Base-by-base conservation (phyloP, 2,113 vertebrate genomes). In the Pachyramphus minor region DNA sequence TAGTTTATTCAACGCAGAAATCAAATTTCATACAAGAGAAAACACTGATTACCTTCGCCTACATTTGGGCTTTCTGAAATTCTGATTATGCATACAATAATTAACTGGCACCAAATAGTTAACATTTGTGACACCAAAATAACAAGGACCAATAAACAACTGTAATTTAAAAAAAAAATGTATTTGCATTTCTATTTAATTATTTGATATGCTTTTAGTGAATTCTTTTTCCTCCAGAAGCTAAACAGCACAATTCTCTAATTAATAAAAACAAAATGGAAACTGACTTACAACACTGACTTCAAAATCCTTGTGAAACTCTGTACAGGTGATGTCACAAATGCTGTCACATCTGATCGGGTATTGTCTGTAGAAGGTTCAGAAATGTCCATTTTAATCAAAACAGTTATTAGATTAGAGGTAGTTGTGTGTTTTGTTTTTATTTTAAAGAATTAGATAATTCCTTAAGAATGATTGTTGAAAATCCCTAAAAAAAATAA, bases 301-400 rank as follows among this genome's bases (percentile, higher is more conserved):
- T 91, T 95, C 80, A 94, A 97, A 96, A 94, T 71, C 93, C 78
- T 94, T 97, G 84, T 91, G 62, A 89, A 96, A 96, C 74, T 96
- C 94, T 96, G 91, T 96, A 93, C 89, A 95, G 89, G 82, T 89
- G 96, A 94, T 96, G 87, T 93, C 94, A 96, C 78, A 97, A 96
- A 96, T 96, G 87, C 81, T 96, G 93, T 85, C 94, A 91, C 87
- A 95, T 93, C 84, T 95, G 95, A 96, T 78, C 74, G 3, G 89
- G 74, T 94, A 58, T 55, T 94, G 81, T 95, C 91, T 97, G 94
- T 76, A 94, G 94, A 80, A 88, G 91, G 93, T 95, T 97, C 63
- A 94, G 82, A 96, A 96, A 97, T 19, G 91, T 80, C 89, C 63
- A 67, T 91, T 96, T 91, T 96, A 96, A 96, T 96, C 35, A 90